Evolutionary conservation across 2,113 vertebrate species (phyloP).

Genomic region (Panthera leo): DNA sequence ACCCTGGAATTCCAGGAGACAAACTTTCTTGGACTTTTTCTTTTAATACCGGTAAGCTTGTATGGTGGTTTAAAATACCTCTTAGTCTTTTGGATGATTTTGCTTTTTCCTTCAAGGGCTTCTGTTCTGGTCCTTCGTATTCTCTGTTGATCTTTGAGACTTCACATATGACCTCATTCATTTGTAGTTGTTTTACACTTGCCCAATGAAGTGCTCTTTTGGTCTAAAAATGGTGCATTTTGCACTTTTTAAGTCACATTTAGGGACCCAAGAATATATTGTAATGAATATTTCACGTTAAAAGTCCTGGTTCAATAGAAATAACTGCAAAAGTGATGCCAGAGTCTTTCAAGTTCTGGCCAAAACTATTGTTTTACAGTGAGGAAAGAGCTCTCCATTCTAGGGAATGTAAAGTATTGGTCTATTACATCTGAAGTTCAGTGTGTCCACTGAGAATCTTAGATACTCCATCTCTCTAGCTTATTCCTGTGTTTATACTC

Average conservation of each 20-base stretch:
- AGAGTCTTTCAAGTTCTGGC: not conserved
- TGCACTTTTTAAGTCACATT: not conserved
- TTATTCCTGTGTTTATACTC: constrained; percentile 25
- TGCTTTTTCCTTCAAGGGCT: not conserved
- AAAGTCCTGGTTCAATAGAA: not conserved
- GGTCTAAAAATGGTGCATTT: not conserved
- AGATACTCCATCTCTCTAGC: not conserved
- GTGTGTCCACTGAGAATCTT: not conserved
- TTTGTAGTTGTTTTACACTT: not conserved
- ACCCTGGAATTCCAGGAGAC: not conserved
- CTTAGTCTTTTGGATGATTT: not conserved
- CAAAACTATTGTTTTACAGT: not conserved
- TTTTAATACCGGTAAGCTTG: not conserved
- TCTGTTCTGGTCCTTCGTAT: not conserved
- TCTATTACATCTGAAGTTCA: not conserved
- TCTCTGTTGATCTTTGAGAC: not conserved
- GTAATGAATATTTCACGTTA: constrained; percentile 31
- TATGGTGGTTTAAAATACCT: not conserved
- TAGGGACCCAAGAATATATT: not conserved
- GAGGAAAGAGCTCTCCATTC: not conserved
- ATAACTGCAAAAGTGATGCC: not conserved
- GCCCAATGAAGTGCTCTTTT: not conserved
- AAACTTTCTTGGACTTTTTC: not conserved
- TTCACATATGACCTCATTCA: not conserved
- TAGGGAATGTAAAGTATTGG: not conserved